These are phyloP conservation scores for Elanus axillaris DNA, from an alignment of 2,113 vertebrate species.

Conservation along the genomic window DNA sequence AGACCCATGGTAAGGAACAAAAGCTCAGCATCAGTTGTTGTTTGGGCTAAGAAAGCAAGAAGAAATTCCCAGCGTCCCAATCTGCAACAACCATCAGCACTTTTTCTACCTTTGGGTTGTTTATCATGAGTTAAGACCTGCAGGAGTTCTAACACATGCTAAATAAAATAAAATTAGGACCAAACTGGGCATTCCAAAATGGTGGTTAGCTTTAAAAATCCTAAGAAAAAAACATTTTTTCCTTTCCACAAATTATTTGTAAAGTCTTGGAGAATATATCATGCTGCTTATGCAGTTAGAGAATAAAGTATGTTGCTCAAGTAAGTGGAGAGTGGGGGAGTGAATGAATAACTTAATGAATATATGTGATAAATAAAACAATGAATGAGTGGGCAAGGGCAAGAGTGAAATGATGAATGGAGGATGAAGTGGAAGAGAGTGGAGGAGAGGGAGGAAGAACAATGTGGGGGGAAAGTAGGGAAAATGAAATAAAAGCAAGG, in stretches of 20 bases:
- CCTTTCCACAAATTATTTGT: background rate
- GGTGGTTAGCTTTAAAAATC: background rate
- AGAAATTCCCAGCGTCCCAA: background rate
- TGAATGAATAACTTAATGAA: background rate
- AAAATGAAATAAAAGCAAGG: background rate
- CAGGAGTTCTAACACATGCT: background rate
- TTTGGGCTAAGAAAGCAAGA: background rate
- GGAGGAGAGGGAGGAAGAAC: background rate
- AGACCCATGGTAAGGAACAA: background rate
- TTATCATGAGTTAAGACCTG: background rate
- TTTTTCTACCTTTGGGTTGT: background rate
- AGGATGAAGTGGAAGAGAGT: background rate
- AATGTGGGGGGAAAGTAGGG: background rate
- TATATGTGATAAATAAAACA: background rate
- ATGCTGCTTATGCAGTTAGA: background rate
- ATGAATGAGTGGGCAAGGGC: background rate
- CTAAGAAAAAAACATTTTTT: background rate
- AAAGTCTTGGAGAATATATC: background rate
- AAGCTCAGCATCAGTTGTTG: background rate
- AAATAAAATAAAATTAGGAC: background rate
- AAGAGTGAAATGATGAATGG: background rate
- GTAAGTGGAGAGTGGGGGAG: background rate
- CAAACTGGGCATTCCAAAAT: background rate
- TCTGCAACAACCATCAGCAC: background rate
- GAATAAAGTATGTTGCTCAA: background rate